Conservation (phyloP, 2,113 vertebrate species). For the Engystomops pustulosus region DNA sequence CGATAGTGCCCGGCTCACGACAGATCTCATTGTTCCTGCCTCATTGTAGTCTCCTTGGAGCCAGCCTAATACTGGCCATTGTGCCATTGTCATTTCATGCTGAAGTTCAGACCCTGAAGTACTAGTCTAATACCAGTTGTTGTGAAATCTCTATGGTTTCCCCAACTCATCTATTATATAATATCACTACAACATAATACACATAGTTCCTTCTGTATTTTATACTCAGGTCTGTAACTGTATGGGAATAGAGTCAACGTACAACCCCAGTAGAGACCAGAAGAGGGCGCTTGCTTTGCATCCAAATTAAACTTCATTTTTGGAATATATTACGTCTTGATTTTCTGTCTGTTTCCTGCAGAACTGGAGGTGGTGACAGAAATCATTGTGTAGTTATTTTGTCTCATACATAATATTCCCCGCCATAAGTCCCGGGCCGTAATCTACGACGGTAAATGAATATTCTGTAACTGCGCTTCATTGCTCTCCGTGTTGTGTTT, state of each 20-base stretch:
- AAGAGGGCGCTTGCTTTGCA: slow-evolving; percentile 40
- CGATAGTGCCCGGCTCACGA: too few relatives aligned
- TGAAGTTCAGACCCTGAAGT: too few relatives aligned
- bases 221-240: neutral
- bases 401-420: slow-evolving; percentile 38
- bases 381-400: slow-evolving; percentile 12
- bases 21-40: too few relatives aligned
- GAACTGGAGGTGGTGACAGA: neutral
- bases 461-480: slow-evolving; percentile 36
- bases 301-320: neutral
- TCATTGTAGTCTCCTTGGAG: neutral
- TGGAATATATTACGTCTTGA: too few relatives aligned
- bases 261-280: neutral
- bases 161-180: too few relatives aligned
- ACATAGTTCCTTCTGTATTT: too few relatives aligned
- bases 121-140: too few relatives aligned
- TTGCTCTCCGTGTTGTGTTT: slow-evolving; percentile 54
- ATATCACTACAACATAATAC: too few relatives aligned
- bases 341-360: too few relatives aligned
- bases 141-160: too few relatives aligned
- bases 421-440: neutral
- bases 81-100: too few relatives aligned
- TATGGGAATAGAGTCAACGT: neutral
- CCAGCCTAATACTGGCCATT: neutral
- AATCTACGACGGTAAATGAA: slow-evolving; percentile 37